Evolutionary conservation across 2,797 vertebrate genomes (phyloP).

Genomic region (Florisuga fusca): DNA sequence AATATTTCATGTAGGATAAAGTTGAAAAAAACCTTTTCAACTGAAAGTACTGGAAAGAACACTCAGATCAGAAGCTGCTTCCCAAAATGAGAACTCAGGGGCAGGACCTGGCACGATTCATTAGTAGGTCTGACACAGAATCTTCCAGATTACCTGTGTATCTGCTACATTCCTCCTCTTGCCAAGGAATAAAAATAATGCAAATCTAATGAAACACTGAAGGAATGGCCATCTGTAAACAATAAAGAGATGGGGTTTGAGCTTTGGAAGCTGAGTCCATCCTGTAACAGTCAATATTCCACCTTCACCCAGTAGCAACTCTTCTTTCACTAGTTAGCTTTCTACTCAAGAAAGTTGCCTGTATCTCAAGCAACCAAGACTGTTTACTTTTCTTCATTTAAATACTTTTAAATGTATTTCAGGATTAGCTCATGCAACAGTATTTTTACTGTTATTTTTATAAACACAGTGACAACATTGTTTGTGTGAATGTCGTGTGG

Average conservation of each 20-base stretch:
- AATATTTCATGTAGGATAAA: background rate
- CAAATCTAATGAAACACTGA: background rate
- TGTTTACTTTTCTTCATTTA: background rate
- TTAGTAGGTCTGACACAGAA: accelerated
- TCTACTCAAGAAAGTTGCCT: background rate
- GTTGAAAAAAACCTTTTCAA: background rate
- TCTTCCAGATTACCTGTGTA: background rate
- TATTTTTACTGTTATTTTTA: background rate
- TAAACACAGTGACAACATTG: background rate
- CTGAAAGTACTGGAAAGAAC: background rate
- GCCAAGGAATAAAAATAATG: background rate
- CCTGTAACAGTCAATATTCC: background rate
- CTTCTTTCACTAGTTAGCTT: background rate
- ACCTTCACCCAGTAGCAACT: background rate
- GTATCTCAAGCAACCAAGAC: background rate
- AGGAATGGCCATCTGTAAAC: background rate
- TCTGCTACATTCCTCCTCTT: background rate
- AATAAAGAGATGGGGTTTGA: accelerated
- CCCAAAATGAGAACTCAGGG: background rate
- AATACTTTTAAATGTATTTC: background rate
- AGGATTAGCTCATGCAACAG: background rate
- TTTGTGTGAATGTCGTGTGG: too few species aligned
- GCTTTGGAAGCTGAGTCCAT: background rate
- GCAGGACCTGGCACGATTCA: accelerated
- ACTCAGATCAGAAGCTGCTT: background rate